phyloP scores from a whole-genome alignment of 64 coral and sea anemone species.

The Dendrophyllia cribrosa region DNA sequence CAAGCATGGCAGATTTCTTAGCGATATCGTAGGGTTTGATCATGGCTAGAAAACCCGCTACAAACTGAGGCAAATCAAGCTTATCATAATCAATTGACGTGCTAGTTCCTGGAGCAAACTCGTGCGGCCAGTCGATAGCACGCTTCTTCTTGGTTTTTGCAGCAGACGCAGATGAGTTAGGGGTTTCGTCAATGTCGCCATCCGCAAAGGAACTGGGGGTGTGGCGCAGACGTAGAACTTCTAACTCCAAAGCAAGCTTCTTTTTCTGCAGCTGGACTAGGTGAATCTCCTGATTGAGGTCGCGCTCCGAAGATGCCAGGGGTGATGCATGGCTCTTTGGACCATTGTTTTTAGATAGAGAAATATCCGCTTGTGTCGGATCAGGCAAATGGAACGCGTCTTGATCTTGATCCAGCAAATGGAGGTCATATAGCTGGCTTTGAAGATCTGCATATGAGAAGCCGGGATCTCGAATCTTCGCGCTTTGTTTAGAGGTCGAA shows the following conservation, averaged over 20 bases:
- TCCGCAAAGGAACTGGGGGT: background rate
- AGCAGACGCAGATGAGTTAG: background rate
- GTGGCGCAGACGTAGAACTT: background rate
- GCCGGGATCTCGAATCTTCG: background rate
- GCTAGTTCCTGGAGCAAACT: slow-evolving; percentile 5
- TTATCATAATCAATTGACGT: slow-evolving; percentile 2
- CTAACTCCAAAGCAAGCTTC: background rate
- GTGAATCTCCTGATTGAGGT: background rate
- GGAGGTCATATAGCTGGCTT: background rate
- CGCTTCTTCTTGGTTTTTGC: background rate
- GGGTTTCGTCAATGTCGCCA: background rate
- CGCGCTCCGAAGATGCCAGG: background rate
- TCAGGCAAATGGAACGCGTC: background rate
- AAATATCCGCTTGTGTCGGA: background rate
- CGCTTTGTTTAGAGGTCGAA: background rate
- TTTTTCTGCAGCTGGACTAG: background rate
- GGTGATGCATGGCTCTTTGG: background rate
- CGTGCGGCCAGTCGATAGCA: slow-evolving; percentile 27
- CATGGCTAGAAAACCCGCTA: slow-evolving; percentile 27
- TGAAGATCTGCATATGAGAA: background rate
- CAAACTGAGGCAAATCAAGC: background rate
- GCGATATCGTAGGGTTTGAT: background rate
- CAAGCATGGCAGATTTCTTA: slow-evolving; percentile 2
- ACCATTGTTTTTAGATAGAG: background rate
- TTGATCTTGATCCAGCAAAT: background rate